Evolutionary conservation across 2,797 vertebrate genomes (phyloP), one percentile per base, ranked within the genome.

Genomic region (Valencia hispanica): DNA sequence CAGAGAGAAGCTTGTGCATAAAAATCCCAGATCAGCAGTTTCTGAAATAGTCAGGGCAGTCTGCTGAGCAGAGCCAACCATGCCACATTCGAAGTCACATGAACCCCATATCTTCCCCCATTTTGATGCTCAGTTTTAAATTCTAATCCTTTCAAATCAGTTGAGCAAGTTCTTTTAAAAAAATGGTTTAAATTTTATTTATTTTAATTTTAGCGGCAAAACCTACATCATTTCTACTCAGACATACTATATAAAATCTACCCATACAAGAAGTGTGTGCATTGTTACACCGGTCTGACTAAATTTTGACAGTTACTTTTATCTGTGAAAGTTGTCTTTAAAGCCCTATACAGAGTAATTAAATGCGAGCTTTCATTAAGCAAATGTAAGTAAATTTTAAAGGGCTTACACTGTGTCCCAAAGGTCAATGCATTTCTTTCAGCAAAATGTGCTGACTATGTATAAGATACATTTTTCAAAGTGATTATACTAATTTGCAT

Each of bases 361-460:
- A 79, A 82, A 1, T 79, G 72, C 25, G 55, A 41, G 50, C 25
- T 74, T 72, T 82, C 55, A 86, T 76, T 65, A 76, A 79, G 65
- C 17, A 70, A 77, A 78, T 48, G 63, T 81, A 63, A 72, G 68
- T 77, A 75, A 83, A 87, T 87, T 72, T 86, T 71, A 86, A 88
- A 86, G 82, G 74, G 57, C 57, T 14, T 70, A 66, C 32, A 41
- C 17, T 55, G 73, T 80, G 81, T 74, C 74, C 80, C 18, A 86
- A 86, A 91, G 86, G 86, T 92, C 79, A 90, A 5, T 72, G 61
- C 53, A 75, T 82, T 81, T 72, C 79, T 83, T 77, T n/a, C 34
- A 76, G 81, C 30, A 76, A 87, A 86, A 90, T 69, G 18, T 39
- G 73, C 73, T 78, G 53, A 78, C 77, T 89, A 74, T 84, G 75